Percentiles rank a stretch among this genome's conserved stretches.
Evolutionary conservation across 2,113 vertebrate species (phyloP).

Genomic region (Ictalurus furcatus): DNA sequence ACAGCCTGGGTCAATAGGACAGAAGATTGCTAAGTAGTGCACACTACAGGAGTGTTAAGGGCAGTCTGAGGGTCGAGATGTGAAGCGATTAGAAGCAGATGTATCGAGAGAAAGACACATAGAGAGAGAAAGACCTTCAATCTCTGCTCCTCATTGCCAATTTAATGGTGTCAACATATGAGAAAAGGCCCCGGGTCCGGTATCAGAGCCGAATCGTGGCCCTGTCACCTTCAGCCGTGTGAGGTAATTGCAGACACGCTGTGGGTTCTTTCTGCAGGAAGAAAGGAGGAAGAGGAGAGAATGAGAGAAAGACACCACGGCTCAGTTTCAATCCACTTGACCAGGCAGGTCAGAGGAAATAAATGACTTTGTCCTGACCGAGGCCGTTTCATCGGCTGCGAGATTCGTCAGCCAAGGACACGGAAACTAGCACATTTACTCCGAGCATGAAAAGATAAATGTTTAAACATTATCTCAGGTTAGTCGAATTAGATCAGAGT

Average conservation of each 20-base stretch:
- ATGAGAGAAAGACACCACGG: conserved; percentile 70
- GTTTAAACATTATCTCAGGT: not conserved
- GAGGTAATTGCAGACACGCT: conserved; percentile 76
- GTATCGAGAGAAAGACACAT: not conserved
- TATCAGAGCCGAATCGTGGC: conserved; percentile 69
- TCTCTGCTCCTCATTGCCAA: conserved; percentile 43
- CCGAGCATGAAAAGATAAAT: not conserved
- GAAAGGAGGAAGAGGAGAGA: conserved; percentile 62
- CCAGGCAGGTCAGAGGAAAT: conserved; percentile 79
- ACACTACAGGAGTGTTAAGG: conserved; percentile 20
- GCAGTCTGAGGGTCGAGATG: conserved; percentile 54
- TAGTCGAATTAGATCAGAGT: not conserved
- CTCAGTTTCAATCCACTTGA: conserved; percentile 83
- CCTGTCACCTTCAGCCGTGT: conserved; percentile 76
- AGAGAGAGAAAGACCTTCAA: conserved; percentile 42
- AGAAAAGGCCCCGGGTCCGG: conserved; percentile 67
- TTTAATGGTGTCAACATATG: conserved; percentile 71
- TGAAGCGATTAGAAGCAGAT: conserved; percentile 48
- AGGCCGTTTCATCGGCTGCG: conserved; percentile 70
- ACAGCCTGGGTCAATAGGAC: not conserved
- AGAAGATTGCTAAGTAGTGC: conserved; percentile 13
- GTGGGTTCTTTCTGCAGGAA: conserved; percentile 62
- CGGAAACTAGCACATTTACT: not conserved
- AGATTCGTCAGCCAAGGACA: conserved; percentile 62
- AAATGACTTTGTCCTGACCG: conserved; percentile 80